Base-by-base conservation (phyloP, 2,113 vertebrate species). In the Alethe diademata region DNA sequence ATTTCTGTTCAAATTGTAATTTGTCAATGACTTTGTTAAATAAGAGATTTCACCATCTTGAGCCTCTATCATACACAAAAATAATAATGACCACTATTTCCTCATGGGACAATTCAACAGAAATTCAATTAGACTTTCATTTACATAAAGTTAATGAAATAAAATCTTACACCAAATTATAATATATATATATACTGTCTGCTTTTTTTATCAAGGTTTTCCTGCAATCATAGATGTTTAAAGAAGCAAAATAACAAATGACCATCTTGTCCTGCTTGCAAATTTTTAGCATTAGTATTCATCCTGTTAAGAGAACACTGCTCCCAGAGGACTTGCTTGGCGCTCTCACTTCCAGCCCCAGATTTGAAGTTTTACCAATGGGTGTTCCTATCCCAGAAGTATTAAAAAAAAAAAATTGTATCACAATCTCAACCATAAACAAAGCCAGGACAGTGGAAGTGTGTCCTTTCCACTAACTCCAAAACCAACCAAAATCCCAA, bases 161-260 rank as follows among this genome's bases (percentile, higher is more conserved):
- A 26, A 14, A 81, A 62, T 50, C 48, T 35, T n/a, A 19, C 1
- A 19, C 10, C 19, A 81, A 53, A 53, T 48, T 38, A 16, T n/a
- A 53, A 35, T 35, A 35, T 35, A 35, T 35, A 35, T 35, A 35
- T 35, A 35, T 35, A 35, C 35, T 35, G 5, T 26, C 17, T 66
- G 2, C 0, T 36, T 60, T 73, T 71, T n/a, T 60, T 5, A 83
- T 11, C 26, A 58, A 38, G 5, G 17, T 50, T 75, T 76, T 45
- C 22, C 47, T 90, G 2, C 29, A 65, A 43, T 24, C 0, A 0
- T 18, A 40, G 14, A 7, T 31, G 5, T 9, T 54, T 64, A 19
- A 70, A 78, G 19, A 81, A 2, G 5, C 10, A 81, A 79, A 91
- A 78, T 14, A 16, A 35, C 16, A 48, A 92, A 60, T 14, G 0